Base-by-base conservation (phyloP, 2,888 invertebrate species). In the Anodontia alba region DNA sequence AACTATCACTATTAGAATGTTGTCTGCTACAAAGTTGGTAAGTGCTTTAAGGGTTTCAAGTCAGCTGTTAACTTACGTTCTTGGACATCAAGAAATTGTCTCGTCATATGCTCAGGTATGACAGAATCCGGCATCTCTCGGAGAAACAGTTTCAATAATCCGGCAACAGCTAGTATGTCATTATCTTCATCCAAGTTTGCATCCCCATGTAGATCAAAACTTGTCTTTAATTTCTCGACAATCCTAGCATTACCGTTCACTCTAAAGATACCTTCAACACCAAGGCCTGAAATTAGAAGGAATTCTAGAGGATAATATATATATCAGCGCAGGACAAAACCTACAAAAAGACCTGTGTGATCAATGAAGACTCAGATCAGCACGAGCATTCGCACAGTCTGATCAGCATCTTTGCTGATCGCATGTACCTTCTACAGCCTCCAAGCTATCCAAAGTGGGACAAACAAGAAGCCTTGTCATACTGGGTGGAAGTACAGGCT, bases 151-250 rank as follows among this genome's bases (percentile, higher is more conserved):
- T 96, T 95, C 49, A 96, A 95, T 62, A 96, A 92, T 2, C 95
- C 95, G 1, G 96, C 96, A 10, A 96, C 95, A 1, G 96, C 95
- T 81, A 95, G 95, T 36, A 95, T 94, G 88, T 96, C 96, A 17
- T 94, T 95, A 62, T 94, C 94, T 46, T 94, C 94, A 20, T 91
- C 90, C 80, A 96, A 92, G 86, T 96, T 95, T 49, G 95, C 96
- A 90, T 96, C 96, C 2, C 96, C 96, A 31, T 94, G 93, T 67
- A 94, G 93, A 88, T 96, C 96, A 91, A 96, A 96, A 12, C 95
- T 93, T 10, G 92, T 90, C 81, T 95, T 94, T 62, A 96, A 92
- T 75, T 95, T 95, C 81, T 96, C 96, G 26, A 96, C 95, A 17
- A 95, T 91, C 54, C 95, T 93, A 1, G 95, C 95, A 88, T 95